Evolutionary conservation across 37 sponge, comb jelly and placozoan genomes (phyloP), one percentile per base, ranked within the genome.

Genomic region (Petrosia ficiformis): DNA sequence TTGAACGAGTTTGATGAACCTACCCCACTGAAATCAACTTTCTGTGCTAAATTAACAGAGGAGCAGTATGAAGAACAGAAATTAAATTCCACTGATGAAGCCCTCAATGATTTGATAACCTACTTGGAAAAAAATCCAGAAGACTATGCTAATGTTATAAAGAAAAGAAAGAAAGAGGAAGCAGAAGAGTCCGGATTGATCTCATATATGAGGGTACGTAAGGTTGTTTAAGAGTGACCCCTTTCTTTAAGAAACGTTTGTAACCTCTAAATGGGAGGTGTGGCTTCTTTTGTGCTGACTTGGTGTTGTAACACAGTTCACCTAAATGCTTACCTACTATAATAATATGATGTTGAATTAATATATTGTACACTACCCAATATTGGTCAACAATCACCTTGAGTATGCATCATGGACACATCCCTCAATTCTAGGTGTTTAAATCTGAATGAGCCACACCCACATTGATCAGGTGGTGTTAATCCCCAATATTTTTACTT

Each of bases 1-100:
- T 39, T 92, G 57, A 90, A 88, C 25, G 93, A 92, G 57, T 92
- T 72, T 54, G 93, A 92, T 71, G 85, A 88, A 26, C 82, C 93
- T 0, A 80, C 85, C 8, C 93, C 93, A 11, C 39, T 87, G 70
- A 77, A 73, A 19, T 37, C 40, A 5, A 58, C 68, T 42, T 92
- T 68, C 71, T 92, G 93, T 56, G 30, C 81, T 24, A 33, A 80
- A 33, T 70, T 52, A 0, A 4, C 64, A 0, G 72, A 80, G 67
- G 77, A 83, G 31, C 80, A 84, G 39, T 83, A 84, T 43, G 86
- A 90, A 44, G 71, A 80, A 19, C 66, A 82, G 56, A 57, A 60
- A 30, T 5, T 41, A 35, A 36, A 41, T 10, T 43, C 31, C 26
- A 92, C 93, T 1, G 86, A 92, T 43, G 34, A 77, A n/a, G 85